A percentile compares a stretch with the other conserved stretches of the same genome.
These are phyloP conservation scores for Ptilorrhoa leucosticta DNA, from an alignment of 2,113 vertebrate species.

Conservation along the genomic window DNA sequence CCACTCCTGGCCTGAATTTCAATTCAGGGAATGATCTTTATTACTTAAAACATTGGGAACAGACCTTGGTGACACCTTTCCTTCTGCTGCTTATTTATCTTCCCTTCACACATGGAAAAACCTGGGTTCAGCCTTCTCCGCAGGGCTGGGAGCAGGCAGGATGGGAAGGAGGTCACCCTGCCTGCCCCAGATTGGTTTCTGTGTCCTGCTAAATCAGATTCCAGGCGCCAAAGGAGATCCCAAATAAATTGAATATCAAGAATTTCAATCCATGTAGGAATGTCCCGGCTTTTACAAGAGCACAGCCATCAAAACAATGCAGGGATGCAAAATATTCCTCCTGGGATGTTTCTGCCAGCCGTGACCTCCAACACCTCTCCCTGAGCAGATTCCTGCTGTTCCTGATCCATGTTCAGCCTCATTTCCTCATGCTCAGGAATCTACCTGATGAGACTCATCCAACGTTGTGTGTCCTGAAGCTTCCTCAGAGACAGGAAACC, in stretches of 20 bases:
- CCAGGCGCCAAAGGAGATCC: not conserved
- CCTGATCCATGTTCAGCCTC: not conserved
- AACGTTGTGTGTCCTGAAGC: not conserved
- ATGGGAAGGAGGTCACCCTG: not conserved
- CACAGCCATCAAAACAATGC: not conserved
- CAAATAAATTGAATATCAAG: conserved; percentile 54
- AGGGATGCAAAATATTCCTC: not conserved
- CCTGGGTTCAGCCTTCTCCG: not conserved
- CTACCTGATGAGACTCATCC: not conserved
- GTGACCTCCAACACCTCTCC: not conserved
- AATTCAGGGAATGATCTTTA: not conserved
- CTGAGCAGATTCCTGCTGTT: not conserved
- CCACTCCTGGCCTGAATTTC: not conserved
- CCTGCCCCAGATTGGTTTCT: not conserved
- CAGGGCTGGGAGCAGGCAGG: not conserved
- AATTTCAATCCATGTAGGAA: conserved; percentile 4
- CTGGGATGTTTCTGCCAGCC: not conserved
- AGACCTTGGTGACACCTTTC: not conserved
- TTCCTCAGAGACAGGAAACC: not conserved
- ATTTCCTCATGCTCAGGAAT: not conserved
- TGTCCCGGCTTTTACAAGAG: conserved; percentile 10
- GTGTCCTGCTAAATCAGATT: not conserved
- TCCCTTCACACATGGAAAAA: not conserved
- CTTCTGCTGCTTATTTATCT: not conserved
- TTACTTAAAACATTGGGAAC: not conserved